Base-by-base conservation (phyloP, 2,113 vertebrate genomes). In the Theropithecus gelada region DNA sequence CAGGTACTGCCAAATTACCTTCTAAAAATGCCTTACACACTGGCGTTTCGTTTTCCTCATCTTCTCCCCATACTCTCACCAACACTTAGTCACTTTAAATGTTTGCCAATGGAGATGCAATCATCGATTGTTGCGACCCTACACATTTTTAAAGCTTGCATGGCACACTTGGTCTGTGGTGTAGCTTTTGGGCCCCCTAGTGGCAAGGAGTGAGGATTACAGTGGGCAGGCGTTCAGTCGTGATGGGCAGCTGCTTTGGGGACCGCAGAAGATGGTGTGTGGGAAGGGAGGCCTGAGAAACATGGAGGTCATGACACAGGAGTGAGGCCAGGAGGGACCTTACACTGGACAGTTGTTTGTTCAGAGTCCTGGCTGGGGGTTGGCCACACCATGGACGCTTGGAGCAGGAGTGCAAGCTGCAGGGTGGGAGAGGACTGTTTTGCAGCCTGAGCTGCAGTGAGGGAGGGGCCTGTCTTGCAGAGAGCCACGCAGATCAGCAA, bases 401-500 rank as follows among this genome's bases (percentile, higher is more conserved):
- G 55, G 75, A 66, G 57, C 43, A 1, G 0, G 23, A 25, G 16
- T 5, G 7, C n/a, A 35, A 22, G 43, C 25, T 17, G 32, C 80
- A 12, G 64, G 48, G 45, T 22, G 48, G 61, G 14, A 7, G 3
- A 3, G 48, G 72, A 7, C 48, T 35, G 82, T 66, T 50, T 55
- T 8, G 68, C 52, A 81, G 76, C 55, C 79, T 20, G 68, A 78
- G n/a, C 76, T 83, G 27, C 86, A 93, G 84, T 9, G 1, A 64
- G 32, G 32, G 2, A 94, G 88, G 68, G 64, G 32, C 40, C 93
- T 98, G 64, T 87, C 98, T 97, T 98, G 94, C 97, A 99, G 99
- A 99, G 99, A 98, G 99, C 99, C 98, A 99, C 99, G 23, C 99
- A 99, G 98, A 99, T 99, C 98, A 99, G 99, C 99, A 99, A 95